phyloP scores from a whole-genome alignment of 1,140 invertebrate genomes.

The Ips typographus region DNA sequence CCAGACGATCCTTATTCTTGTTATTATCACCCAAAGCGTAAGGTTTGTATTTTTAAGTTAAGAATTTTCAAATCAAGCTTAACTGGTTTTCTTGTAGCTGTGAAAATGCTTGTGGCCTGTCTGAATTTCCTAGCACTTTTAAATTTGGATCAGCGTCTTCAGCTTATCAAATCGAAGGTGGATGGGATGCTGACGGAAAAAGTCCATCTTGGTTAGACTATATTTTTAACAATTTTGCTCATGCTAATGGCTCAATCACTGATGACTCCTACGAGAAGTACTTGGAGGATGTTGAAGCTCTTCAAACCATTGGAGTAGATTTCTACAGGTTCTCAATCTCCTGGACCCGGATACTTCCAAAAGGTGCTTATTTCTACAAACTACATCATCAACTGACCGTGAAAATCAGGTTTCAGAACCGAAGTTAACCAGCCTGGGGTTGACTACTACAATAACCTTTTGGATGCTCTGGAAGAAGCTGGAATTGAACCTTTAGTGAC shows the following conservation, averaged over 20 bases:
- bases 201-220: constrained; percentile 62
- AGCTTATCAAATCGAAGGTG: constrained; percentile 62
- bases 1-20: too few relatives aligned
- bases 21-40: too few relatives aligned
- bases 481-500: constrained; percentile 58
- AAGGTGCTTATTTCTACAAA: background rate
- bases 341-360: constrained; percentile 23
- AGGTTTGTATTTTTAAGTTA: too few relatives aligned
- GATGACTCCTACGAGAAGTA: constrained; percentile 26
- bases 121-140: constrained; percentile 46
- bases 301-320: constrained; percentile 19
- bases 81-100: too few relatives aligned
- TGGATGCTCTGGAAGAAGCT: constrained; percentile 49
- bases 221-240: constrained; percentile 56
- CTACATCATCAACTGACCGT: background rate
- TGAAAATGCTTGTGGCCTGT: background rate
- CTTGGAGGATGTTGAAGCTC: constrained; percentile 12
- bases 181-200: constrained; percentile 58
- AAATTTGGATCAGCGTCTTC: constrained; percentile 58
- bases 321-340: constrained; percentile 27
- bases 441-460: constrained; percentile 25
- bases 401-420: background rate
- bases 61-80: too few relatives aligned
- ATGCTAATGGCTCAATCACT: constrained; percentile 11
- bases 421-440: constrained; percentile 23